These are phyloP conservation scores for Athalia circularis DNA, from an alignment of 2,888 invertebrate genomes.

Conservation along the genomic window DNA sequence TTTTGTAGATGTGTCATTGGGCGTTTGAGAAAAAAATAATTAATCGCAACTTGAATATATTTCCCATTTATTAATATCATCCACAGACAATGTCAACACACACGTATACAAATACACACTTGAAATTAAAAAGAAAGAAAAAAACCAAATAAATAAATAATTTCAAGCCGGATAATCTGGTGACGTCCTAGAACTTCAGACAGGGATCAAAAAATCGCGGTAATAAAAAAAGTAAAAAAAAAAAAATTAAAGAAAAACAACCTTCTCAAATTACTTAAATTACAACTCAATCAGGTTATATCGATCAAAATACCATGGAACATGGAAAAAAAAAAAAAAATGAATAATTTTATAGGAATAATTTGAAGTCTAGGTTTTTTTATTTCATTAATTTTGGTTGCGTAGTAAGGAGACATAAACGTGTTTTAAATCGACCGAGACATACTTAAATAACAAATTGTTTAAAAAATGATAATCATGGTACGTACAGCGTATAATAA, in stretches of 20 bases:
- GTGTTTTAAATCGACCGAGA: no score
- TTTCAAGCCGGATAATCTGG: no score
- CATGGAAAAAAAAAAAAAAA: background rate
- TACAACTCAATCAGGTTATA: slow-evolving; percentile 19
- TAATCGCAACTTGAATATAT: slow-evolving; percentile 21
- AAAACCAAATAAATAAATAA: no score
- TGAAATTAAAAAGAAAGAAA: no score
- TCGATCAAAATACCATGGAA: no score
- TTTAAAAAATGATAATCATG: background rate
- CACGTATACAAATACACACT: no score
- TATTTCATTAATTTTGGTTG: background rate
- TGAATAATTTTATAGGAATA: no score
- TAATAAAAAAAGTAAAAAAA: background rate
- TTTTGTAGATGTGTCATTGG: no score
- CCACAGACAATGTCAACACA: no score
- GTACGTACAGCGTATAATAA: background rate
- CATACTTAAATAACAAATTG: background rate
- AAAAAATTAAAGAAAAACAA: background rate
- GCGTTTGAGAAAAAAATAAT: background rate
- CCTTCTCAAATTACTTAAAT: background rate
- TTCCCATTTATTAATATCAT: no score
- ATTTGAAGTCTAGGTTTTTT: no score
- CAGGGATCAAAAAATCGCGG: background rate
- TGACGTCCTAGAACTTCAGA: background rate
- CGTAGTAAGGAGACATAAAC: no score